Percentiles rank a stretch among this genome's conserved stretches.
phyloP scores from a whole-genome alignment of 2,888 invertebrate species.

The Odontocerum albicorne region DNA sequence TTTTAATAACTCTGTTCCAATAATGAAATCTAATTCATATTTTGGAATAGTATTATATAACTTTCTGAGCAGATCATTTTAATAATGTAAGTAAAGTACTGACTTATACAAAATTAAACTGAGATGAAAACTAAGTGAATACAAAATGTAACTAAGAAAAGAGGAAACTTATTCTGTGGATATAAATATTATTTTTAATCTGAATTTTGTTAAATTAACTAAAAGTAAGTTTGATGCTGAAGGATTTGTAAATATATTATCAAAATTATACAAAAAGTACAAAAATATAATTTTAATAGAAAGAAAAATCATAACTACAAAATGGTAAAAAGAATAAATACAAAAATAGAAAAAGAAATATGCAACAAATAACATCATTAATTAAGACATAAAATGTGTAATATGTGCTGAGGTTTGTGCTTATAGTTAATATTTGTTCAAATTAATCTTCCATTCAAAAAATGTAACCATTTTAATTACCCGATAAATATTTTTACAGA shows the following conservation, averaged over 20 bases:
- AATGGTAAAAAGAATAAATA: not conserved
- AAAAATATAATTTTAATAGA: not conserved
- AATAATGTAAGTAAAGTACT: too few relatives aligned
- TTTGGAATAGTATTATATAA: too few relatives aligned
- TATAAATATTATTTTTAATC: too few relatives aligned
- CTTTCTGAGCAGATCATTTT: too few relatives aligned
- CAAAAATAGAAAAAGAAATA: not conserved
- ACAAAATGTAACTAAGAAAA: too few relatives aligned
- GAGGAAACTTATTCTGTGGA: too few relatives aligned
- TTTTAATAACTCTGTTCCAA: too few relatives aligned
- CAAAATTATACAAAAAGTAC: slow-evolving; percentile 30
- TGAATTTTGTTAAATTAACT: too few relatives aligned
- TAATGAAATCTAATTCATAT: too few relatives aligned
- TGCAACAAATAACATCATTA: slow-evolving; percentile 1
- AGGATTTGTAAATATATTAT: slow-evolving; percentile 19
- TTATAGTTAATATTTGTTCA: not conserved
- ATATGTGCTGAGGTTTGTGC: slow-evolving; percentile 24
- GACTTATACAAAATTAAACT: too few relatives aligned
- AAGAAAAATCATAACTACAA: not conserved
- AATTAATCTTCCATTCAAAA: not conserved
- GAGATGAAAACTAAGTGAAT: too few relatives aligned
- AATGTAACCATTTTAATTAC: not conserved
- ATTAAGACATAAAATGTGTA: slow-evolving; percentile 10
- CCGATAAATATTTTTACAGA: too few relatives aligned
- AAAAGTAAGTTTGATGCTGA: slow-evolving; percentile 22